Evolutionary conservation across 2,113 vertebrate genomes (phyloP).

Genomic region (Carlito syrichta): DNA sequence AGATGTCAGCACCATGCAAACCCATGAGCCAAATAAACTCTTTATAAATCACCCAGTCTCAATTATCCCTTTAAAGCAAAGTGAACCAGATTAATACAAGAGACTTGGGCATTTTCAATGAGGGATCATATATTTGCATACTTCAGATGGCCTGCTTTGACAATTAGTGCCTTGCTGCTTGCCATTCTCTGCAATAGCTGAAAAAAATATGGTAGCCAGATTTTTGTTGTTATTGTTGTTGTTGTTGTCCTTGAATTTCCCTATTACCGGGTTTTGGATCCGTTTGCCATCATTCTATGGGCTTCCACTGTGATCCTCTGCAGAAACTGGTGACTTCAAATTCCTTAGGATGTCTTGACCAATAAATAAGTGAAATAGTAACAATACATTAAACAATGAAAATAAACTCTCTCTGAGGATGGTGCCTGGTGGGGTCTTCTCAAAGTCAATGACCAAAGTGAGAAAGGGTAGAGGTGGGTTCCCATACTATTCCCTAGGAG

Average conservation of each 20-base stretch:
- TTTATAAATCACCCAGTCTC: too few relatives aligned
- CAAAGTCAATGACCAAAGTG: conserved; percentile 75
- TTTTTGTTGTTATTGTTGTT: too few relatives aligned
- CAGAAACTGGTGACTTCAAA: not conserved
- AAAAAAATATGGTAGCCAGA: not conserved
- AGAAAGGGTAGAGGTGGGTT: conserved; percentile 77
- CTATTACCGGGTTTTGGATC: conserved; percentile 37
- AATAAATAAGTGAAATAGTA: not conserved
- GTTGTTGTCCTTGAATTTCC: conserved; percentile 11
- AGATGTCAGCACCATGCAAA: too few relatives aligned
- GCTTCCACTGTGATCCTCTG: not conserved
- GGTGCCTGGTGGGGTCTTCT: conserved; percentile 59
- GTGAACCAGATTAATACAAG: too few relatives aligned
- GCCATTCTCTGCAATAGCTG: not conserved
- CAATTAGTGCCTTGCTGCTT: not conserved
- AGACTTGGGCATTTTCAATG: too few relatives aligned
- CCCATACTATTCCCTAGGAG: conserved; percentile 77
- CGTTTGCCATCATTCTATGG: fast-evolving
- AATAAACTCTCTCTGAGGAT: not conserved
- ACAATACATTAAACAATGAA: not conserved
- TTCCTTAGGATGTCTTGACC: not conserved
- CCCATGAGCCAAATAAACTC: too few relatives aligned
- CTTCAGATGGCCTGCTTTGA: fast-evolving
- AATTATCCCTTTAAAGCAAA: too few relatives aligned
- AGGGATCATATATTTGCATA: not conserved